A percentile compares a stretch with the other conserved stretches of the same genome.
These are phyloP conservation scores for Drosophila cognata DNA, from an alignment of 2,888 invertebrate species.

Conservation along the genomic window DNA sequence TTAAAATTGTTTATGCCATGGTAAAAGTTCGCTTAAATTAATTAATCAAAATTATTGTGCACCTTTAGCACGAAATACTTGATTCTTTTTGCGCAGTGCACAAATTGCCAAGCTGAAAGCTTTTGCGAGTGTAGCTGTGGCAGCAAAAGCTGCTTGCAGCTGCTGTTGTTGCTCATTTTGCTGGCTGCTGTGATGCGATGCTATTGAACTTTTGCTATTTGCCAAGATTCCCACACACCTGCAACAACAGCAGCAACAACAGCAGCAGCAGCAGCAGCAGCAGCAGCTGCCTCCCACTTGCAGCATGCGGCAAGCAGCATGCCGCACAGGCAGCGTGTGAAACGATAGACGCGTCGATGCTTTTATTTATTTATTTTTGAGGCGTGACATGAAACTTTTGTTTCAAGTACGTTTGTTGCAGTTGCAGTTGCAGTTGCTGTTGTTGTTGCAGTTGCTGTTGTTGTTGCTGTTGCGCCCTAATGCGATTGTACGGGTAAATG, in stretches of 20 bases:
- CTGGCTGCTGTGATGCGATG: conserved; percentile 50
- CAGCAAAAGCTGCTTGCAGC: conserved; percentile 16
- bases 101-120: background rate
- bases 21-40: background rate
- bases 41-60: background rate
- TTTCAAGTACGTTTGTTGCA: conserved; percentile 72
- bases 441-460: conserved; percentile 16
- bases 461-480: conserved; percentile 54
- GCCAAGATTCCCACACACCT: conserved; percentile 80
- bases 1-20: background rate
- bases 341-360: conserved; percentile 48
- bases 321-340: conserved; percentile 72
- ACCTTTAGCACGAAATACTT: background rate
- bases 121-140: conserved; percentile 35
- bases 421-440: conserved; percentile 9
- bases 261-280: conserved; percentile 18
- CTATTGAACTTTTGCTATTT: conserved; percentile 80
- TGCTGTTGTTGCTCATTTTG: conserved; percentile 29
- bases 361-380: conserved; percentile 47
- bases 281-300: conserved; percentile 30
- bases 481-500: conserved; percentile 69
- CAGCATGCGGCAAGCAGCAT: conserved; percentile 24
- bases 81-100: background rate
- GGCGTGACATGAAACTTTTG: conserved; percentile 74
- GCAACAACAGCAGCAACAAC: conserved; percentile 31